phyloP scores from a whole-genome alignment of 2,797 vertebrate species.

The Falco columbarius region DNA sequence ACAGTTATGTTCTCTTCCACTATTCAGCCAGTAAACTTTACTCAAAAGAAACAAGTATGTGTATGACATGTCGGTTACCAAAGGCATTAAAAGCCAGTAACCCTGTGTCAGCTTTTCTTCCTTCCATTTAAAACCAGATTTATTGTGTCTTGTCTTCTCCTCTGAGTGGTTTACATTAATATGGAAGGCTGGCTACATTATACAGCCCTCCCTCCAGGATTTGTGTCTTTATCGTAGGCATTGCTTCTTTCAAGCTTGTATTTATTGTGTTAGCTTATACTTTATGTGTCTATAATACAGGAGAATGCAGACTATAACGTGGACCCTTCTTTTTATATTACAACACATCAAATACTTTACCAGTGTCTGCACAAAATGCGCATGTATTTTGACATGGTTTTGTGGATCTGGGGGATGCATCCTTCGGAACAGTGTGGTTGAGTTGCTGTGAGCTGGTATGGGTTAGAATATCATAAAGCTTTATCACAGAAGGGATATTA shows the following conservation, averaged over 20 bases:
- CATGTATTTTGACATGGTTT: background rate
- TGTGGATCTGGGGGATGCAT: background rate
- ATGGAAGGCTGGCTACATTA: background rate
- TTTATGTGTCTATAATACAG: background rate
- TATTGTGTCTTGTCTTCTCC: background rate
- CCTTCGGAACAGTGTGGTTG: background rate
- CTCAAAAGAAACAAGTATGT: background rate
- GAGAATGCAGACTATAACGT: background rate
- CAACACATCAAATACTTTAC: background rate
- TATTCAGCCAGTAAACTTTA: background rate
- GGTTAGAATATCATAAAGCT: background rate
- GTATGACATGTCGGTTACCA: background rate
- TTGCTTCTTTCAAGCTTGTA: background rate
- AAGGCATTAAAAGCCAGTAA: background rate
- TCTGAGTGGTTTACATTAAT: background rate
- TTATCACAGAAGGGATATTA: background rate
- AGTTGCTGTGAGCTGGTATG: background rate
- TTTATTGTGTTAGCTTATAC: background rate
- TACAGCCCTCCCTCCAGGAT: background rate
- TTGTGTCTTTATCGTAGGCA: background rate
- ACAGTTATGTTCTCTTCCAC: background rate
- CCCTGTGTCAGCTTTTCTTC: background rate
- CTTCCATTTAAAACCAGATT: background rate
- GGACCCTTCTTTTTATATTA: background rate
- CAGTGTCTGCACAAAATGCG: background rate